Evolutionary conservation across 53 echinoderm and acorn worm species (phyloP).

Genomic region (Luidia sarsii): DNA sequence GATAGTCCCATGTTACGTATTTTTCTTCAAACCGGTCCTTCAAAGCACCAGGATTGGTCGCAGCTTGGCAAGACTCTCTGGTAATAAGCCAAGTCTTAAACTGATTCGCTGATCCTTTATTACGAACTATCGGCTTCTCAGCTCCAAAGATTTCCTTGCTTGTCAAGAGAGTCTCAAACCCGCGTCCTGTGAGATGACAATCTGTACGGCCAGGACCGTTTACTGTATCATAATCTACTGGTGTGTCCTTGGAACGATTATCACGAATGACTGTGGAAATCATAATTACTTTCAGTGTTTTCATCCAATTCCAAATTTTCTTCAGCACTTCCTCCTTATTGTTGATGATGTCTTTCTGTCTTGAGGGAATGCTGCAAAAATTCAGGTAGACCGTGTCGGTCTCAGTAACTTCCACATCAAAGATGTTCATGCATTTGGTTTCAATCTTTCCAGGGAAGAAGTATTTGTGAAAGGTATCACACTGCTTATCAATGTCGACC

Average conservation of each 20-base stretch:
- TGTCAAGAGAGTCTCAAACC: too few relatives aligned
- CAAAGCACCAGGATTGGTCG: background rate
- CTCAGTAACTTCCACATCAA: background rate
- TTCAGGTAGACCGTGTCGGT: constrained; percentile 21
- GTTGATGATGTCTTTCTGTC: background rate
- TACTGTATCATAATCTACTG: background rate
- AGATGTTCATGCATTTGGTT: background rate
- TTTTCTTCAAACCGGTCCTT: background rate
- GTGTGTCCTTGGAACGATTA: too few relatives aligned
- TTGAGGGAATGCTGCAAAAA: constrained; percentile 2
- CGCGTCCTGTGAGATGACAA: background rate
- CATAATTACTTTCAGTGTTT: background rate
- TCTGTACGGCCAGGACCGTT: background rate
- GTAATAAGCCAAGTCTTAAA: background rate
- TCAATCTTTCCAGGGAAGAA: background rate
- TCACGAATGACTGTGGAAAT: background rate
- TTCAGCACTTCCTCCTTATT: constrained; percentile 13
- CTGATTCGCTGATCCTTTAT: background rate
- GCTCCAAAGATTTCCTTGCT: too few relatives aligned
- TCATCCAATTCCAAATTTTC: background rate
- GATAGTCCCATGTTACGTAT: background rate
- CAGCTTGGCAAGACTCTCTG: background rate
- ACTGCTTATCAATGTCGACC: background rate
- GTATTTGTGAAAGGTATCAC: constrained; percentile 2
- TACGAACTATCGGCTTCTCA: too few relatives aligned